Base-by-base conservation (phyloP, 1,140 invertebrate genomes). In the Mamestra configurata region DNA sequence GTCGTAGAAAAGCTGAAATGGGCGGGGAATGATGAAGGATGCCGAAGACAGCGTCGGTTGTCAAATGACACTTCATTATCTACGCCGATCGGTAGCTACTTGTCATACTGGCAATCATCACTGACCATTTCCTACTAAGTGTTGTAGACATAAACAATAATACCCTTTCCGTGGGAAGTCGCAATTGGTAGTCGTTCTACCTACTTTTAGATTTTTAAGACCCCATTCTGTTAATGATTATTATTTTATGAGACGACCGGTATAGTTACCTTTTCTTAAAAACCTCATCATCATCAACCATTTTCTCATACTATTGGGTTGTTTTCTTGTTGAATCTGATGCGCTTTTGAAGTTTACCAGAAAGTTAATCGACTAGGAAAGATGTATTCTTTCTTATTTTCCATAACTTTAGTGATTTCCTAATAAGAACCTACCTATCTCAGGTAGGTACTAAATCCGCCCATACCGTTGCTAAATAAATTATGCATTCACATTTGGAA, bases 131-230 rank as follows among this genome's bases (percentile, higher is more conserved):
- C 90, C 89, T 89, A 87, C 82, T 82, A 79, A 82, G 46, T 43
- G 57, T 24, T 66, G 77, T 64, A 72, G 72, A 64, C 68, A 51
- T 55, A 76, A 84, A 91, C 86, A 88, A 88, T 89, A 88, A 88
- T 88, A 84, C 79, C n/a, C 59, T 79, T 82, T 89, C 86, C 89
- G 87, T 92, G 90, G 84, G 91, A 91, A 92, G 78, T 81, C 49
- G 51, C 79, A 83, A 85, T 84, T 81, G 81, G 71, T 68, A 57
- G 59, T 79, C 37, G 46, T 40, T 46, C 35, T 27, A n/a, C 40
- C 40, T n/a, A 49, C 55, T 46, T 75, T 31, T 46, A 59, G n/a
- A 15, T 24, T 75, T 57, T 71, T 71, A 51, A 31, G 15, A 53
- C 68, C 68, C 10, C 68, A 18, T 71, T 71, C n/a, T 20, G 40